These are phyloP conservation scores for Apostichopus japonicus DNA, from an alignment of 35 echinoderm and acorn worm genomes.

Conservation along the genomic window DNA sequence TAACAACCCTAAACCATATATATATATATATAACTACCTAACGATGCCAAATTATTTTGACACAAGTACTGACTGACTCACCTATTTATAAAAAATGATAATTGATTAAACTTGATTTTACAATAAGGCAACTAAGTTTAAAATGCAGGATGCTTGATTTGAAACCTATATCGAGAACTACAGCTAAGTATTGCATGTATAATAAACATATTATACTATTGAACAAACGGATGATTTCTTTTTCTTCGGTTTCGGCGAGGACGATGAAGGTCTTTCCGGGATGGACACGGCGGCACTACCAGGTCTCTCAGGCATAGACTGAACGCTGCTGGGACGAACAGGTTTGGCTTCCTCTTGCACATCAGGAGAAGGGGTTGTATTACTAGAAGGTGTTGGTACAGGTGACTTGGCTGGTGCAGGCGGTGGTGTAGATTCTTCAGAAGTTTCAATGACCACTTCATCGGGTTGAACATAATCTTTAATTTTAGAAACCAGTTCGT, in stretches of 20 bases:
- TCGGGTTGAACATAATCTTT: slow-evolving; percentile 66
- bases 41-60: too few relatives aligned
- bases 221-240: slow-evolving; percentile 39
- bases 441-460: not conserved
- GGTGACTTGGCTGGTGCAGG: not conserved
- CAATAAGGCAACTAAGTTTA: too few relatives aligned
- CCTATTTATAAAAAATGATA: too few relatives aligned
- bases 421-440: not conserved
- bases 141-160: too few relatives aligned
- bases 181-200: too few relatives aligned
- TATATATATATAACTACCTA: too few relatives aligned
- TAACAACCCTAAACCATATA: too few relatives aligned
- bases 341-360: not conserved
- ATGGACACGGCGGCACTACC: not conserved
- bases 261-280: slow-evolving; percentile 18
- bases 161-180: too few relatives aligned
- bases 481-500: slow-evolving; percentile 75
- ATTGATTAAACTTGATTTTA: too few relatives aligned
- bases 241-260: slow-evolving; percentile 38
- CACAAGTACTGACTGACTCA: too few relatives aligned
- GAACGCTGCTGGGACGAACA: slow-evolving; percentile 11
- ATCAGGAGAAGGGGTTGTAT: not conserved
- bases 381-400: not conserved
- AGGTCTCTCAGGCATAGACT: slow-evolving; percentile 27
- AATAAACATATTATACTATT: not conserved